Base-by-base conservation (phyloP, 2,797 vertebrate species). In the Naso thynnoides region DNA sequence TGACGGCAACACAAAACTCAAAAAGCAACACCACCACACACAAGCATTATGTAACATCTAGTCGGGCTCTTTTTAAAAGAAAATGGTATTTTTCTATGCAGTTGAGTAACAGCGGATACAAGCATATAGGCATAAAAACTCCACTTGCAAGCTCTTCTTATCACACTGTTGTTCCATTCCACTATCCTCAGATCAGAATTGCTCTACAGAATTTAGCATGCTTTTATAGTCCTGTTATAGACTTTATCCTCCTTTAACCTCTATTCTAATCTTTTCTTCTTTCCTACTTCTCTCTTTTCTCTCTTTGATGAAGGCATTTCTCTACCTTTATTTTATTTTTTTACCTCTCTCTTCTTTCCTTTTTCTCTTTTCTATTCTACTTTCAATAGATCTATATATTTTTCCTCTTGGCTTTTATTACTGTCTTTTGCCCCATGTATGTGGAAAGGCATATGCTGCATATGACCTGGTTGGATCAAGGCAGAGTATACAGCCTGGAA, bases 391-490 rank as follows among this genome's bases (percentile, higher is more conserved):
- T n/a, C n/a, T n/a, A n/a, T n/a, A 29, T 47, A 53, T 53, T 54
- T 67, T 60, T 27, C 62, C 41, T 54, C 62, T 59, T 55, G 41
- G 36, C 14, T 41, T 8, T 50, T 66, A 24, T 18, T 38, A 13
- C 18, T 63, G 3, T 53, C 29, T 50, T 33, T n/a, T 49, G 21
- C 49, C 56, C 49, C 56, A 52, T 71, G 68, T 48, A 73, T 65
- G 54, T 62, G 36, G 24, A 70, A 61, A 76, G 59, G 70, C 68
- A 36, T 65, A 52, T 55, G 47, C 59, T 81, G 52, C 68, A 54
- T 33, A 61, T 86, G 86, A 89, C 86, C 85, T 81, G 76, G 74
- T 83, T 84, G 62, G 64, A 86, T 79, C 65, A 77, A 79, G 48
- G 47, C 70, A 73, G 63, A 88, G 76, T 80, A 81, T 76, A 73